Evolutionary conservation across 2,888 invertebrate species (phyloP).

Genomic region (Aleiodes testaceus): DNA sequence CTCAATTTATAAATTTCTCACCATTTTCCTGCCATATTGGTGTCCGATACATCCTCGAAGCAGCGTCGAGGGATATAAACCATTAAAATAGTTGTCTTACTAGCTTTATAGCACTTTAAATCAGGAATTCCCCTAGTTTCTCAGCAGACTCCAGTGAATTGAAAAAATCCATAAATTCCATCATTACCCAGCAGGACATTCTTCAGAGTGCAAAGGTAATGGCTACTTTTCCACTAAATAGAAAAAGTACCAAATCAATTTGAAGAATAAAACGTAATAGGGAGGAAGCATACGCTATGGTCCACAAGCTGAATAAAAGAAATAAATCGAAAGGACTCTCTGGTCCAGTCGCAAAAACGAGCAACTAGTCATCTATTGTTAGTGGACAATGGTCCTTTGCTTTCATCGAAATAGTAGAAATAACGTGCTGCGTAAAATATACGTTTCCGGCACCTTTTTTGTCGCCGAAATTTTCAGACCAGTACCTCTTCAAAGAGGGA

Average conservation of each 20-base stretch:
- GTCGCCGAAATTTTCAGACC: conserved; percentile 37
- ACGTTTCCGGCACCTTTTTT: conserved; percentile 44
- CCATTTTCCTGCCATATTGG: too few relatives aligned
- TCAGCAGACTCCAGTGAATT: too few relatives aligned
- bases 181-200: too few relatives aligned
- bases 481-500: conserved; percentile 30
- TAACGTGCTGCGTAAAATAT: conserved; percentile 48
- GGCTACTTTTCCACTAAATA: neutral
- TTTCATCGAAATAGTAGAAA: conserved; percentile 44
- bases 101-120: too few relatives aligned
- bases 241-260: conserved; percentile 22
- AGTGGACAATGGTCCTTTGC: conserved; percentile 46
- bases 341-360: conserved; percentile 49
- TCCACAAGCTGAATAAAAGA: conserved; percentile 30
- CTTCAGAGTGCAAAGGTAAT: neutral
- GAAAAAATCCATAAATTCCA: too few relatives aligned
- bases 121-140: too few relatives aligned
- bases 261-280: conserved; percentile 29
- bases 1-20: too few relatives aligned
- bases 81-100: too few relatives aligned
- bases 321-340: conserved; percentile 40
- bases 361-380: conserved; percentile 49
- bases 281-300: neutral
- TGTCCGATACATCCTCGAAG: too few relatives aligned
- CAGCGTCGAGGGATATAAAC: too few relatives aligned